Evolutionary conservation across 1,140 invertebrate genomes (phyloP).

Genomic region (Neotoxoptera formosana): DNA sequence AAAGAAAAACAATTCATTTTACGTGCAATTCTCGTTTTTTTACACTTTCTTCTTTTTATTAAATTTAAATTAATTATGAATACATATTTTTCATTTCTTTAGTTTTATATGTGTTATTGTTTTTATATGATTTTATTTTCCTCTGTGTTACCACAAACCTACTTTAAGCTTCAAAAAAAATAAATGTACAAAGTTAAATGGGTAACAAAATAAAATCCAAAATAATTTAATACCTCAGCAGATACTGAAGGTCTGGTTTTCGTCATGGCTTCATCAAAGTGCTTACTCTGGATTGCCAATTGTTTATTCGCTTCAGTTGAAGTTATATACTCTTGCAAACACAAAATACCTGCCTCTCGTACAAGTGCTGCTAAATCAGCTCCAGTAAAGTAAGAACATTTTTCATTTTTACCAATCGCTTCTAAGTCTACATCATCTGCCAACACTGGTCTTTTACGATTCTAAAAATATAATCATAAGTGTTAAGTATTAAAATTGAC

Average conservation of each 20-base stretch:
- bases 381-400: conserved; percentile 85
- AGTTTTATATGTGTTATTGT: too few species aligned
- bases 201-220: not conserved
- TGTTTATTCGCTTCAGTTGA: conserved; percentile 62
- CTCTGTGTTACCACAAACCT: too few species aligned
- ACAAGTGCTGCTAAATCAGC: conserved; percentile 91
- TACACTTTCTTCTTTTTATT: too few species aligned
- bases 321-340: conserved; percentile 70
- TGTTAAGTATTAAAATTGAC: not conserved
- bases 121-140: too few species aligned
- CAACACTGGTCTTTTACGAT: conserved; percentile 79
- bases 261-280: conserved; percentile 72
- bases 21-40: too few species aligned
- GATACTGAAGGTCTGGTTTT: conserved; percentile 84
- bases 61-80: too few species aligned
- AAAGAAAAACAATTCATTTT: too few species aligned
- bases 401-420: conserved; percentile 70
- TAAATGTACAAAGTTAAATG: not conserved
- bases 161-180: too few species aligned
- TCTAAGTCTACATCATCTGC: conserved; percentile 80
- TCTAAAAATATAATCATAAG: conserved; percentile 64
- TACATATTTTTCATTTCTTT: too few species aligned
- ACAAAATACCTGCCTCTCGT: conserved; percentile 80
- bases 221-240: conserved; percentile 58
- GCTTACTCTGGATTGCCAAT: conserved; percentile 65